Conservation (phyloP, 2,797 vertebrate species). For the Typhlichthys eigenmanni region DNA sequence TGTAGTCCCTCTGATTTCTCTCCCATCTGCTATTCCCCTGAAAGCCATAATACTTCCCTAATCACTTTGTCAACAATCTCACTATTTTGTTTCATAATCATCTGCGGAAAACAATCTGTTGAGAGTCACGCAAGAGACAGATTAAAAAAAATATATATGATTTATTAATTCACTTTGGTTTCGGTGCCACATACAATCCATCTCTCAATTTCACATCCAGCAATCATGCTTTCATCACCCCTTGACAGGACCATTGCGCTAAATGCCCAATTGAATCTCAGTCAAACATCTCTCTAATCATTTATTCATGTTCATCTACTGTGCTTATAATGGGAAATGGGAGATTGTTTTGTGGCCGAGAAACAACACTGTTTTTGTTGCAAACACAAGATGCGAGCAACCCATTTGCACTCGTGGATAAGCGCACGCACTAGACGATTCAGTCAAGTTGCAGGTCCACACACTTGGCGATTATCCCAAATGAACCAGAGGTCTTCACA, state of each 20-base stretch:
- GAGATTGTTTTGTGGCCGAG: too few species aligned
- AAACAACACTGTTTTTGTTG: too few species aligned
- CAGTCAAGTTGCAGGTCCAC: too few species aligned
- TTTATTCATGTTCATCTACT: slow-evolving; percentile 15
- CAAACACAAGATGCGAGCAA: too few species aligned
- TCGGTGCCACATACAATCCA: slow-evolving; percentile 30
- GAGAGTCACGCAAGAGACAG: slow-evolving; percentile 30
- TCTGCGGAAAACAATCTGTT: slow-evolving; percentile 48
- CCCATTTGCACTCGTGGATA: too few species aligned
- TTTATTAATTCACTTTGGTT: slow-evolving; percentile 58
- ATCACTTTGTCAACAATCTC: slow-evolving; percentile 63
- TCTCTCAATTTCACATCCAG: slow-evolving; percentile 17
- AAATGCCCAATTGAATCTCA: slow-evolving; percentile 25
- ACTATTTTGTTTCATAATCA: slow-evolving; percentile 26
- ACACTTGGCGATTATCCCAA: too few species aligned
- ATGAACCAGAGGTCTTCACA: too few species aligned
- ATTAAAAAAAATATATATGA: slow-evolving; percentile 42
- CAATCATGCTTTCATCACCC: slow-evolving; percentile 31
- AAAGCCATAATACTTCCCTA: slow-evolving; percentile 61
- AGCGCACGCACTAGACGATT: too few species aligned
- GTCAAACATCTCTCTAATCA: slow-evolving; percentile 2
- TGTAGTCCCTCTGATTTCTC: slow-evolving; percentile 63
- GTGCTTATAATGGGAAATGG: slow-evolving; percentile 9
- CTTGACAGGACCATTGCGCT: slow-evolving; percentile 39
- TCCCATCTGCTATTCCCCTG: slow-evolving; percentile 63